A percentile compares a stretch with the other conserved stretches of the same genome.
phyloP scores from a whole-genome alignment of 2,888 invertebrate species.

The Gastracanthus pulcherrimus region DNA sequence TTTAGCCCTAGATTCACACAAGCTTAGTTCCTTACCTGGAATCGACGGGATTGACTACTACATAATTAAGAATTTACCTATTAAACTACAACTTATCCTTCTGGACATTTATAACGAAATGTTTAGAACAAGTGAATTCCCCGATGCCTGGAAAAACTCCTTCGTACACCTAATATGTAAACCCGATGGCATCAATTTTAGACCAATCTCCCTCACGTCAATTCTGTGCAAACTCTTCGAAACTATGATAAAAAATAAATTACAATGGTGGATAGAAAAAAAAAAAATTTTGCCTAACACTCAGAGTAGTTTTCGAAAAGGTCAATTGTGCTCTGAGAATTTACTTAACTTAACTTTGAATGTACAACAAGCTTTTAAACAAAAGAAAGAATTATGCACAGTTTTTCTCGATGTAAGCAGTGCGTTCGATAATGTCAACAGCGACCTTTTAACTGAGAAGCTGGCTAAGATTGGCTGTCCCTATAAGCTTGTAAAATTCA shows the following conservation, averaged over 20 bases:
- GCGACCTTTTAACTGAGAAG: background rate
- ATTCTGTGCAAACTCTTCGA: background rate
- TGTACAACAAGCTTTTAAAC: constrained; percentile 1
- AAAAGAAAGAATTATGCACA: background rate
- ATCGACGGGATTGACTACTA: constrained; percentile 41
- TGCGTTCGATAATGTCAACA: background rate
- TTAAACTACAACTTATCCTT: constrained; percentile 19
- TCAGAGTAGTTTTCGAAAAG: background rate
- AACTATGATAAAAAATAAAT: background rate
- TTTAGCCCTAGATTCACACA: constrained; percentile 5
- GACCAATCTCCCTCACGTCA: constrained; percentile 5
- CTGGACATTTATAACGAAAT: constrained; percentile 40
- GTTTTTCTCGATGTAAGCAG: background rate
- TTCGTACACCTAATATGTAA: constrained; percentile 38
- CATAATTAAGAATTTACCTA: background rate
- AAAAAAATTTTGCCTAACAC: background rate
- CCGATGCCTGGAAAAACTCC: constrained; percentile 3
- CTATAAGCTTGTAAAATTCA: background rate
- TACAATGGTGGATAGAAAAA: background rate
- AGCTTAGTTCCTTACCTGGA: constrained; percentile 6
- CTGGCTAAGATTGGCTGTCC: background rate
- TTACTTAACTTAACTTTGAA: background rate
- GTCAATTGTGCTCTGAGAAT: background rate
- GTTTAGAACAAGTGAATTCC: background rate
- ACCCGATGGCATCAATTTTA: too few relatives aligned